Evolutionary conservation across 1,140 invertebrate species (phyloP), one percentile per base, ranked within the genome.

Genomic region (Trachymyrmex septentrionalis): DNA sequence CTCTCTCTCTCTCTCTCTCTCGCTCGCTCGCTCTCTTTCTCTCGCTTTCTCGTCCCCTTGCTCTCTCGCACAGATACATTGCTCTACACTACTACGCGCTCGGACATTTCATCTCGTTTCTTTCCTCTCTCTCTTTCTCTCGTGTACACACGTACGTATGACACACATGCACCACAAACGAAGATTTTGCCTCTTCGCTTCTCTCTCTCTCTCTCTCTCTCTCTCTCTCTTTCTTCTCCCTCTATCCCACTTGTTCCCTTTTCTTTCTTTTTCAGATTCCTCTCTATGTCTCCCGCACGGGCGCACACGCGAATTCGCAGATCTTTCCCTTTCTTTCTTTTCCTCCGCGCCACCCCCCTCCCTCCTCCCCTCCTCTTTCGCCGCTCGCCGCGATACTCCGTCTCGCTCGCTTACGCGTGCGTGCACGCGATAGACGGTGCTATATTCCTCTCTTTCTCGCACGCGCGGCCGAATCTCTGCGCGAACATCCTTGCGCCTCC

Each of bases 401-500:
- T 85, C 82, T 77, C 48, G 48, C 61, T 82, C 61, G 27, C 50
- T 85, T 61, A 57, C 48, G 59, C 59, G 38, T 14, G 34, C 24
- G n/a, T 48, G n/a, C 48, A 69, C 48, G 48, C 63, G 77, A 80
- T 80, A 80, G 63, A 80, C 63, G 30, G 27, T 21, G 63, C 19
- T 66, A 10, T 38, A 30, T 34, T 44, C 55, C 71, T 82, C 59
- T 86, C 38, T 78, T 78, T 88, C 72, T 72, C 50, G 86, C 69
- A 27, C 88, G 67, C 66, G 16, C 64, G 64, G 48, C 64, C 69
- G 34, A 82, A 71, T 89, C 55, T 63, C 66, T 55, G 71, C 85
- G 48, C 59, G 53, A 76, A 77, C 57, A 84, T 87, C 81, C 87
- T 64, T 78, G 72, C 34, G 27, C 76, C 80, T 86, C 63, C 85